Base-by-base conservation (phyloP, 1,140 invertebrate species). In the Drosophila dunni region DNA sequence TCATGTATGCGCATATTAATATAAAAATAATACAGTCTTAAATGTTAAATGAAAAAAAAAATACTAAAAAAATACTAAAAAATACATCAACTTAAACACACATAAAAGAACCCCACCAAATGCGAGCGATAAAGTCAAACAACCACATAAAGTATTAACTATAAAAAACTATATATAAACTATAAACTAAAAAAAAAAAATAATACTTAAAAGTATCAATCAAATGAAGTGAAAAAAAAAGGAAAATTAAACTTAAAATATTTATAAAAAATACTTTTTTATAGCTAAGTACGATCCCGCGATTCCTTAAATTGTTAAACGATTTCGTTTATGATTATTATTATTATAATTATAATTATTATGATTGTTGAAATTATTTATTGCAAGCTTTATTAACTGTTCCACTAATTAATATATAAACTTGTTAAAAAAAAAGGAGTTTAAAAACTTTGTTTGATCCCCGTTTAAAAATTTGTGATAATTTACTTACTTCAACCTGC, bases 31-130 rank as follows among this genome's bases (percentile, higher is more conserved):
- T 54, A 20, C 17, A 20, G 45, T 46, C 68, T 38, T 71, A 57
- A 51, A 61, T 9, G 29, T 61, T 61, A 29, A 29, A 29, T 29
- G 24, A 29, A 29, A 29, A 29, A 29, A 29, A 29, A 29, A 29
- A 3, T 29, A 29, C 24, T 29, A 29, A 29, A 29, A 29, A 29
- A 29, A 29, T 29, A 29, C 24, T 29, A 29, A 29, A 29, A 67
- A 44, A 67, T 48, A 62, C 51, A 71, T 45, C 44, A 33, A 74
- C 24, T 68, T 53, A 54, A 38, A 38, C 36, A 38, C 33, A 45
- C 40, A 54, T 40, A 65, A 34, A 73, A 29, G 69, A 67, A 86
- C 81, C 82, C 81, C 81, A 84, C 81, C 81, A 84, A 76, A 79
- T 58, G 76, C 69, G 64, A 69, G 71, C 71, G 71, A 75, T 75